Evolutionary conservation across 2,113 vertebrate genomes (phyloP), one percentile per base, ranked within the genome.

Genomic region (Excalfactoria chinensis): DNA sequence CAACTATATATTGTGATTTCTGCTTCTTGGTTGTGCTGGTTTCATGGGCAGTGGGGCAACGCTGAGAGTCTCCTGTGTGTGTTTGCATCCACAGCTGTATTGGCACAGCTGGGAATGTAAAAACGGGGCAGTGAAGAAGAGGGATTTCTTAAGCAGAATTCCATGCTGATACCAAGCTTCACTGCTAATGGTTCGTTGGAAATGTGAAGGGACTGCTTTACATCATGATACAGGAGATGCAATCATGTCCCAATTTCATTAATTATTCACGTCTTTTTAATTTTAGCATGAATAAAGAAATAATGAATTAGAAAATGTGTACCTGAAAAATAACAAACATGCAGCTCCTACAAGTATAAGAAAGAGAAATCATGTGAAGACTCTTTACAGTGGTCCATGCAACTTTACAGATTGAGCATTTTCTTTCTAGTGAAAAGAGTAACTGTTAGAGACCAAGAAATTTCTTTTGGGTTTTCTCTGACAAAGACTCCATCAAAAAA

Each of bases 11-110:
- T 35, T 5, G 1, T 41, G 40, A 44, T 40, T 77, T 6, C 28
- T 0, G 0, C 58, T 58, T 41, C 63, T 75, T 0, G 1, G 16
- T 35, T 71, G 13, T 41, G 28, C 72, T 37, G 26, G 22, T 68
- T 68, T 48, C 32, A 14, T 55, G 25, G 22, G n/a, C 1, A 0
- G 4, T 63, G 46, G 34, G 34, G n/a, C 43, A 69, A 4, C 51
- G 11, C 80, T 70, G n/a, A n/a, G 23, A 15, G 32, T 51, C 18
- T 17, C 14, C 19, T 22, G n/a, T n/a, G 15, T 0, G 2, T 35
- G 14, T 72, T 46, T 78, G 46, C 46, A 25, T 66, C 44, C 35
- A 1, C 30, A 62, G 46, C 41, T 56, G 30, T 43, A 18, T 14
- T 55, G 46, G 32, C 40, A 28, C 32, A 44, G 10, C 18, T 49